Conservation (phyloP, 2,113 vertebrate genomes). For the Microcebus lehilahytsara region DNA sequence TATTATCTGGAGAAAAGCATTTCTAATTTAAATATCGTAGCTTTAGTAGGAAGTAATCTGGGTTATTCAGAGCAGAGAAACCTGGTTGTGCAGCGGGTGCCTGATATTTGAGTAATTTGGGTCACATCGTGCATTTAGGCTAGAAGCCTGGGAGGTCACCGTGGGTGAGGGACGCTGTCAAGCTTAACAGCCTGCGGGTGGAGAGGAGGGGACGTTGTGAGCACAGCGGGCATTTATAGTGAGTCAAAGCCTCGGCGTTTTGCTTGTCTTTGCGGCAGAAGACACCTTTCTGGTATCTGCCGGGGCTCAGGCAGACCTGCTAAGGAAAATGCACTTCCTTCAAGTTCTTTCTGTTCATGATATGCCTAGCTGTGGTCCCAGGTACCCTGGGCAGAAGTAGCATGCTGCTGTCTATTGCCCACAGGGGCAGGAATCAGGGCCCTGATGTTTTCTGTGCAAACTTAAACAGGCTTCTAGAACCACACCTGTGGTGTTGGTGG, state of each 20-base stretch:
- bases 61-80: slow-evolving; percentile 54
- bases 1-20: slow-evolving; percentile 57
- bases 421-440: background rate
- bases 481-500: background rate
- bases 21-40: slow-evolving; percentile 52
- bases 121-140: slow-evolving; percentile 22
- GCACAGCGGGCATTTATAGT: background rate
- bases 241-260: background rate
- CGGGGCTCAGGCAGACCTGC: background rate
- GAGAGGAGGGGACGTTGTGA: background rate
- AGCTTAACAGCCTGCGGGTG: background rate
- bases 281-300: background rate
- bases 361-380: background rate
- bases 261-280: background rate
- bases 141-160: background rate
- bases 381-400: background rate
- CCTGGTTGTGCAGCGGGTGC: background rate
- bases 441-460: background rate
- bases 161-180: background rate
- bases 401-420: background rate
- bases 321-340: background rate
- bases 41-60: slow-evolving; percentile 52
- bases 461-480: background rate
- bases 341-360: background rate
- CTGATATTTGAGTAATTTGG: slow-evolving; percentile 22